Percentiles rank a stretch among this genome's conserved stretches.
Conservation (phyloP, 2,888 invertebrate species). For the Listrodromus nycthemerus region DNA sequence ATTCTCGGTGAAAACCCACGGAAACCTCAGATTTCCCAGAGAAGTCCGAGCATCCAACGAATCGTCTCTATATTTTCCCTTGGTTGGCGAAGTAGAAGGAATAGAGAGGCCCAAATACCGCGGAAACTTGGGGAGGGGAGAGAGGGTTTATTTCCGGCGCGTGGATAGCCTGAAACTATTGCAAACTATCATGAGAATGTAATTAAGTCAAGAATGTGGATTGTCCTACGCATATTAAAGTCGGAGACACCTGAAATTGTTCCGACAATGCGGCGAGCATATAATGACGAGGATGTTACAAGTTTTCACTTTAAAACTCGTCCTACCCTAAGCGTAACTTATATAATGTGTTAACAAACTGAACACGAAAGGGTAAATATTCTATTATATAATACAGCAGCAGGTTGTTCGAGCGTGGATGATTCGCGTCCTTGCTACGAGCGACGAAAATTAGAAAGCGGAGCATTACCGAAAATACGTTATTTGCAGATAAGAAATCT, state of each 20-base stretch:
- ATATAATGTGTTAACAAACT: constrained; percentile 65
- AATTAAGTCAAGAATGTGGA: constrained; percentile 78
- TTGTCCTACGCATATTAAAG: constrained; percentile 76
- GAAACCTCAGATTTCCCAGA: background rate
- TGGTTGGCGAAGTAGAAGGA: constrained; percentile 5
- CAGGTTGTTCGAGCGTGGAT: background rate
- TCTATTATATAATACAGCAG: background rate
- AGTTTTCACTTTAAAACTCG: background rate
- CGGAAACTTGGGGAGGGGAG: background rate
- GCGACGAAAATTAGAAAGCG: background rate
- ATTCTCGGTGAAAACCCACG: background rate
- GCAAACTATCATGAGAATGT: constrained; percentile 77
- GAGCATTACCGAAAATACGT: background rate
- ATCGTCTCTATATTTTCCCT: background rate
- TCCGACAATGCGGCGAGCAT: constrained; percentile 48
- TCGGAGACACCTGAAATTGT: constrained; percentile 71
- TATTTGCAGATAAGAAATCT: background rate
- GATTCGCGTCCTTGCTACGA: background rate
- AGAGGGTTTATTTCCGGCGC: constrained; percentile 20
- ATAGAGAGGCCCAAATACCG: background rate
- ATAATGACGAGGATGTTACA: constrained; percentile 63
- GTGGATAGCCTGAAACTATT: constrained; percentile 63
- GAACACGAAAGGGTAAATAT: constrained; percentile 28
- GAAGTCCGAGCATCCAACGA: constrained; percentile 18
- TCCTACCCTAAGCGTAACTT: constrained; percentile 47